Evolutionary conservation across 2,888 invertebrate species (phyloP), one percentile per base, ranked within the genome.

Genomic region (Caenorhabditis sinica): DNA sequence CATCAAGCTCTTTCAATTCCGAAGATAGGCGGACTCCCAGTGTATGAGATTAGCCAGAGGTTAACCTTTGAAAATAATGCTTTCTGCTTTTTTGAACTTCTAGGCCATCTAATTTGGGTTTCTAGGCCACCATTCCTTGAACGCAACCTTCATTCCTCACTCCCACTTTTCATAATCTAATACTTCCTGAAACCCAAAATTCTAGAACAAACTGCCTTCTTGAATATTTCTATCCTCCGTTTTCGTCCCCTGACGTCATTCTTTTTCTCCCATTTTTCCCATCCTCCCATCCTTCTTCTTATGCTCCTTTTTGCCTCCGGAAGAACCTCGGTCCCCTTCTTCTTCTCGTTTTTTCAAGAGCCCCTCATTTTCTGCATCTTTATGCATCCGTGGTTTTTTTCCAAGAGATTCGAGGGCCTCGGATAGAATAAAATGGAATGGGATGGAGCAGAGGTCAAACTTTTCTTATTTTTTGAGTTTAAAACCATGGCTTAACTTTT

Each of bases 301-400:
- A 6, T 40, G 40, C 40, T 13, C 2, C 40, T 40, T 40, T 20
- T 23, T 20, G 8, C 17, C 58, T 28, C 56, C 58, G 58, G 28
- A 30, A 58, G 20, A 28, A 30, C 30, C 58, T 56, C 53, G 4
- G 8, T 23, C n/a, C n/a, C 53, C 53, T 20, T 8, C 23, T 51
- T 51, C 23, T 56, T 56, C 30, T 11, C 33, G 5, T 63, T 20
- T 33, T 63, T 30, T 40, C 63, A 5, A 17, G 15, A 33, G n/a
- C 30, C 63, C 15, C 25, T 63, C 33, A 43, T 43, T 4, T 43
- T 63, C 5, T 43, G n/a, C 40, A 20, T 25, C n/a, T 63, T 23
- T 40, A 25, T 63, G 63, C 63, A 40, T 43, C 36, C 36, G 43
- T 25, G 40, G 63, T 36, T 36, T 30, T 25, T 63, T 49, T 49